Conservation (phyloP, 2,113 vertebrate genomes). For the Arizona elegans region DNA sequence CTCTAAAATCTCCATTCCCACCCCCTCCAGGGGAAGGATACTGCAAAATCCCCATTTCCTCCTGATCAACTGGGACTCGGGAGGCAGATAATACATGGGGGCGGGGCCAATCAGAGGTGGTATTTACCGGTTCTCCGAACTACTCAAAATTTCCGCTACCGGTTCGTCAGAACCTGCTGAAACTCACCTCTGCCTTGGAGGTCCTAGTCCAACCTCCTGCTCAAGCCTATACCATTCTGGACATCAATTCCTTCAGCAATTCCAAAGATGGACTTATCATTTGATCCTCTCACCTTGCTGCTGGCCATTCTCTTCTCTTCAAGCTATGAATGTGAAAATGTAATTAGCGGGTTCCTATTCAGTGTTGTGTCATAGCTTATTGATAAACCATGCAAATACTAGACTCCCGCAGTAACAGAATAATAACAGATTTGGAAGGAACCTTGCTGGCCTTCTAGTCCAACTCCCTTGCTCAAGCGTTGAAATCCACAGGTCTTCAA, state of each 20-base stretch:
- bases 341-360: background rate
- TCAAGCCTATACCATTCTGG: no score
- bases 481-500: background rate
- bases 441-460: background rate
- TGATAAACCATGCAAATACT: background rate
- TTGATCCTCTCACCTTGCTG: background rate
- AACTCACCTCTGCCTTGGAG: no score
- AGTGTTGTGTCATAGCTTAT: background rate
- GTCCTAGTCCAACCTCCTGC: no score
- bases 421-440: background rate
- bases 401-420: background rate
- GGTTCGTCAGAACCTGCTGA: no score
- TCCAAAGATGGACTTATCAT: background rate
- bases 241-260: background rate
- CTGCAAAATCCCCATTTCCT: no score
- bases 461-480: background rate
- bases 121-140: no score
- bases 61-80: no score
- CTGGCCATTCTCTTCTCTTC: background rate
- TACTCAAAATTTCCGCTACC: no score
- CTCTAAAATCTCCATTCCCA: no score
- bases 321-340: background rate
- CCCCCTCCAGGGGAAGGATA: no score
- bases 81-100: no score
- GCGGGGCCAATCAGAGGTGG: no score